phyloP scores from a whole-genome alignment of 2,797 vertebrate genomes.

The Mallotus villosus region DNA sequence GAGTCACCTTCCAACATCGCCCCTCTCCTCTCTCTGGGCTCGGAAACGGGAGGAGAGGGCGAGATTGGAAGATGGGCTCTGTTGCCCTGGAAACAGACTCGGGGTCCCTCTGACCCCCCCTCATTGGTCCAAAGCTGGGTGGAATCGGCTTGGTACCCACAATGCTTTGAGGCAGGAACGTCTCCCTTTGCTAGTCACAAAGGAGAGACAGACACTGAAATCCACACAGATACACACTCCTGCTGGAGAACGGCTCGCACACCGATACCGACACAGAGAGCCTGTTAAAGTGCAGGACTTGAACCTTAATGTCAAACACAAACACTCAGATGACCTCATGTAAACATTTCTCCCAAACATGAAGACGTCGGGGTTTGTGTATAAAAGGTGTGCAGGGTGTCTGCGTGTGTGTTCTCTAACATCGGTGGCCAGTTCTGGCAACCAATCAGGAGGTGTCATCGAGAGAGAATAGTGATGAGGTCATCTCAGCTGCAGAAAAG shows the following conservation, averaged over 20 bases:
- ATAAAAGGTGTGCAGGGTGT: too few relatives aligned
- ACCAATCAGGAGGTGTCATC: not conserved
- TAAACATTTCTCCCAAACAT: too few relatives aligned
- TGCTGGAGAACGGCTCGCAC: not conserved
- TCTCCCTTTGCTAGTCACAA: not conserved
- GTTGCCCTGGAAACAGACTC: conserved; percentile 78
- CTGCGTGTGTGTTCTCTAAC: not conserved
- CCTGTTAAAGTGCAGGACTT: too few relatives aligned
- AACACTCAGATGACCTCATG: too few relatives aligned
- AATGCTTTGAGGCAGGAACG: conserved; percentile 33
- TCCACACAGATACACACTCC: not conserved
- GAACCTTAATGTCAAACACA: too few relatives aligned
- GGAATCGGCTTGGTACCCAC: conserved; percentile 65
- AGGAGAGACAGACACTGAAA: not conserved
- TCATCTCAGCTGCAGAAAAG: conserved; percentile 5
- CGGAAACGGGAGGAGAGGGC: conserved; percentile 55
- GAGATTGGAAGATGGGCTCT: conserved; percentile 56
- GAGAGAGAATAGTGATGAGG: not conserved
- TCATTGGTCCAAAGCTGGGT: conserved; percentile 68
- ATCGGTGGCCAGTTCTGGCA: not conserved
- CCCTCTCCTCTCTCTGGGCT: conserved; percentile 50
- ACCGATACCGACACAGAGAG: too few relatives aligned
- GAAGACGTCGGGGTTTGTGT: too few relatives aligned
- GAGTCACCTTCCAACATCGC: conserved; percentile 71
- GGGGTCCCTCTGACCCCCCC: conserved; percentile 66